Evolutionary conservation across 2,113 vertebrate species (phyloP).

Genomic region (Bambusicola thoracicus): DNA sequence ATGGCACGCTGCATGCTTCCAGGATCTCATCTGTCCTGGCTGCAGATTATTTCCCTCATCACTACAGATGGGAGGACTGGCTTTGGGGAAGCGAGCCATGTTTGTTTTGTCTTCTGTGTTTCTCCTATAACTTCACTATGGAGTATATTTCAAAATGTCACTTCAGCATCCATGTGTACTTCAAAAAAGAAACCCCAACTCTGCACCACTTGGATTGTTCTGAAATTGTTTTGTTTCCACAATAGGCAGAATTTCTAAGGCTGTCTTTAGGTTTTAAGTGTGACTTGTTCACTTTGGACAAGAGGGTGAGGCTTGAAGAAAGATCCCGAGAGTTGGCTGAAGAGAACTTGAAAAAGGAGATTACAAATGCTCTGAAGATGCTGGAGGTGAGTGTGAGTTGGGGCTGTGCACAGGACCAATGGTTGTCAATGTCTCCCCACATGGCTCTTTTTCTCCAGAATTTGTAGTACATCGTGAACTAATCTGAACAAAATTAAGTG

Average conservation of each 20-base stretch:
- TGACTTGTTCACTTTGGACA: slow-evolving; percentile 96
- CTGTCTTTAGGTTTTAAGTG: slow-evolving; percentile 95
- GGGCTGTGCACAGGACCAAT: not conserved
- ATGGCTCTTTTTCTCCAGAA: fast-evolving
- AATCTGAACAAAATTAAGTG: not conserved
- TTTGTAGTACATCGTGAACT: not conserved
- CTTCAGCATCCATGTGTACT: not conserved
- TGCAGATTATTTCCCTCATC: not conserved
- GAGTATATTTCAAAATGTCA: not conserved
- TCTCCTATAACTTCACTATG: not conserved
- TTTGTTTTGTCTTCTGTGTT: not conserved
- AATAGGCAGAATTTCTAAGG: slow-evolving; percentile 92
- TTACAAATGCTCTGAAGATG: slow-evolving; percentile 88
- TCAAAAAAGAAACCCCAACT: not conserved
- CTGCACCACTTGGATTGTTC: not conserved
- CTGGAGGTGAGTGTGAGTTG: slow-evolving; percentile 81
- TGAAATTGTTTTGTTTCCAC: not conserved
- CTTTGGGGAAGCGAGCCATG: not conserved
- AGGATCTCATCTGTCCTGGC: not conserved
- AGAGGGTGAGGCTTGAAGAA: slow-evolving; percentile 91
- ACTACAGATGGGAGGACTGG: not conserved
- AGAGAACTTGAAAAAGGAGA: slow-evolving; percentile 92
- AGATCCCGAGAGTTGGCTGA: slow-evolving; percentile 93
- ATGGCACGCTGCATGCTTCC: not conserved
- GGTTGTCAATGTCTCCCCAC: not conserved